Conservation (phyloP, 2,888 invertebrate species). For the Enchytraeus crypticus region DNA sequence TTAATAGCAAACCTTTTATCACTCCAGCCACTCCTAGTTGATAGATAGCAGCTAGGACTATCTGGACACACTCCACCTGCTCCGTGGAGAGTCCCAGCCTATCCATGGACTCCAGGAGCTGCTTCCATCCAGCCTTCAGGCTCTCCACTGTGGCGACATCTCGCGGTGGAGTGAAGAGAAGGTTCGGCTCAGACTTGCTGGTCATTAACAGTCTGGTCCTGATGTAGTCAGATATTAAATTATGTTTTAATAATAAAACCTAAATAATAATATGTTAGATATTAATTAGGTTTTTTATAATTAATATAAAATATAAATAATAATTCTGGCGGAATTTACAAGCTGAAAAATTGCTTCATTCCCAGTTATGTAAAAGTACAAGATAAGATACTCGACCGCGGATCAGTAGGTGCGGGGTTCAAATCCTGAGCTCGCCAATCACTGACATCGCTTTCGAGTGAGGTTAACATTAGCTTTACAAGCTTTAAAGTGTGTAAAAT, state of each 20-base stretch:
- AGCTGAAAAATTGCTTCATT: no score
- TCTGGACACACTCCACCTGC: not conserved
- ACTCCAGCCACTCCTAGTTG: conserved; percentile 13
- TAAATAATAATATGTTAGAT: not conserved
- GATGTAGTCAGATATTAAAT: not conserved
- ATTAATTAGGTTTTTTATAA: no score
- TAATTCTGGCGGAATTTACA: no score
- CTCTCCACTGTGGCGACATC: not conserved
- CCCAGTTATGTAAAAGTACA: no score
- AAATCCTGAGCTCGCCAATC: no score
- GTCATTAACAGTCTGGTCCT: conserved; percentile 5
- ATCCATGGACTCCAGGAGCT: conserved; percentile 1
- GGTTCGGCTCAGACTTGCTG: conserved; percentile 1
- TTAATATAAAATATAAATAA: no score
- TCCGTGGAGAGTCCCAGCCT: not conserved
- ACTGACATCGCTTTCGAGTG: no score
- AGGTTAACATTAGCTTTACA: no score
- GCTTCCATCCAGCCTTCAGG: not conserved
- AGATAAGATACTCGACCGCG: no score
- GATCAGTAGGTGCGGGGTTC: no score
- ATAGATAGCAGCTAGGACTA: conserved; percentile 6
- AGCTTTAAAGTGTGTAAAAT: no score
- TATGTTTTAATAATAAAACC: not conserved
- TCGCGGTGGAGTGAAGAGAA: conserved; percentile 7
- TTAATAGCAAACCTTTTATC: not conserved